Evolutionary conservation across 1,140 invertebrate genomes (phyloP).

Genomic region (Ectropis grisescens): DNA sequence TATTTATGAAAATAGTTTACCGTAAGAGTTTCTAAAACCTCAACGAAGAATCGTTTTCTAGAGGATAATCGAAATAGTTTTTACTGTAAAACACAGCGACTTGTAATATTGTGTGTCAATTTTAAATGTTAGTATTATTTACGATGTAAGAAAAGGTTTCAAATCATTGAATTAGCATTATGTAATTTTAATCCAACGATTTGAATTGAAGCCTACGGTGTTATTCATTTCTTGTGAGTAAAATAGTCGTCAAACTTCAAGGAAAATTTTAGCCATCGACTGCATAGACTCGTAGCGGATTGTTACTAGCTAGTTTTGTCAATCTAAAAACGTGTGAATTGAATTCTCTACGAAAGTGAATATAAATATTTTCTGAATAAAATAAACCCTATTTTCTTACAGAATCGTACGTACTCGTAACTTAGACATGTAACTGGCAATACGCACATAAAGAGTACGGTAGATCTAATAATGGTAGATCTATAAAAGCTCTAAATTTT

Average conservation of each 20-base stretch:
- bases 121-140: slow-evolving; percentile 39
- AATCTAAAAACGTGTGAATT: slow-evolving; percentile 32
- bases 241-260: slow-evolving; percentile 27
- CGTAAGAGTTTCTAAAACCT: slow-evolving; percentile 34
- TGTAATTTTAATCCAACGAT: slow-evolving; percentile 34
- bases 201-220: slow-evolving; percentile 28
- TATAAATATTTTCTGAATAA: slow-evolving; percentile 63
- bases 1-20: slow-evolving; percentile 29
- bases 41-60: slow-evolving; percentile 42
- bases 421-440: slow-evolving; percentile 49
- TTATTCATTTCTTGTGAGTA: slow-evolving; percentile 31
- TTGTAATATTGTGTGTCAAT: slow-evolving; percentile 28
- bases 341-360: slow-evolving; percentile 41
- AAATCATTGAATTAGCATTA: slow-evolving; percentile 47
- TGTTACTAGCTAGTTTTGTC: slow-evolving; percentile 46
- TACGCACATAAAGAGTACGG: slow-evolving; percentile 53
- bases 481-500: too few species aligned
- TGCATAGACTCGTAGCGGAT: slow-evolving; percentile 49
- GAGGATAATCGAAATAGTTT: slow-evolving; percentile 29
- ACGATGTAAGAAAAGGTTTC: slow-evolving; percentile 48
- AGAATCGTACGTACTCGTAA: slow-evolving; percentile 45
- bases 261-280: slow-evolving; percentile 39
- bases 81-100: slow-evolving; percentile 21
- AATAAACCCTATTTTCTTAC: slow-evolving; percentile 65
- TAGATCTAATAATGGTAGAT: slow-evolving; percentile 24